Evolutionary conservation across 1,140 invertebrate species (phyloP).

Genomic region (Heliconius eleuchia): DNA sequence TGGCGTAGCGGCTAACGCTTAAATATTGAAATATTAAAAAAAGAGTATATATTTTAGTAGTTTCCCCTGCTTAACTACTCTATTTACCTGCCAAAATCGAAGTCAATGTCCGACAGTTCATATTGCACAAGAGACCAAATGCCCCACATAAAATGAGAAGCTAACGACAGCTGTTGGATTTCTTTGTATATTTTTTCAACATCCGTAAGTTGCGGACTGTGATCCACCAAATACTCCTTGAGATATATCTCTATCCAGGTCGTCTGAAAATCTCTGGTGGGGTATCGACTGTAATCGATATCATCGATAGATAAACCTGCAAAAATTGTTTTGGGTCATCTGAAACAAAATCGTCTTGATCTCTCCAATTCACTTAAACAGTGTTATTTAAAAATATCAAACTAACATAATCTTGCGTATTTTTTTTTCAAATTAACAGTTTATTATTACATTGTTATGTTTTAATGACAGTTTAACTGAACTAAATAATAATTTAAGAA

Average conservation of each 20-base stretch:
- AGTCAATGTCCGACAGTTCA: conserved; percentile 94
- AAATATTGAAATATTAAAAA: background rate
- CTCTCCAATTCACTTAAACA: conserved; percentile 26
- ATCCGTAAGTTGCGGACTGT: conserved; percentile 81
- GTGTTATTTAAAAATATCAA: background rate
- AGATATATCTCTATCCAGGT: conserved; percentile 92
- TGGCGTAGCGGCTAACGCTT: background rate
- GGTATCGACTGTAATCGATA: conserved; percentile 90
- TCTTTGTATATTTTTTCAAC: conserved; percentile 88
- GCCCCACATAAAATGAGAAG: conserved; percentile 95
- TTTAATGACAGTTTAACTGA: background rate
- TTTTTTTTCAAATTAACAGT: background rate
- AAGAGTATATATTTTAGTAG: no score
- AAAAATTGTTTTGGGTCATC: conserved; percentile 46
- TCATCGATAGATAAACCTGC: conserved; percentile 85
- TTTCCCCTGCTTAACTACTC: background rate
- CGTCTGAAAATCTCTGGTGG: conserved; percentile 89
- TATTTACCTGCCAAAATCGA: conserved; percentile 93
- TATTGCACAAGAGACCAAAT: conserved; percentile 96
- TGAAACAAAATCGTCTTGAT: conserved; percentile 38
- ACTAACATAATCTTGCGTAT: background rate
- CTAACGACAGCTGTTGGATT: conserved; percentile 90
- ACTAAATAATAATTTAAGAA: background rate
- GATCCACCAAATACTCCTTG: conserved; percentile 81
- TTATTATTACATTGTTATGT: no score